A percentile compares a stretch with the other conserved stretches of the same genome.
These are phyloP conservation scores for Oxytorus armatus DNA, from an alignment of 2,888 invertebrate genomes.

Conservation along the genomic window DNA sequence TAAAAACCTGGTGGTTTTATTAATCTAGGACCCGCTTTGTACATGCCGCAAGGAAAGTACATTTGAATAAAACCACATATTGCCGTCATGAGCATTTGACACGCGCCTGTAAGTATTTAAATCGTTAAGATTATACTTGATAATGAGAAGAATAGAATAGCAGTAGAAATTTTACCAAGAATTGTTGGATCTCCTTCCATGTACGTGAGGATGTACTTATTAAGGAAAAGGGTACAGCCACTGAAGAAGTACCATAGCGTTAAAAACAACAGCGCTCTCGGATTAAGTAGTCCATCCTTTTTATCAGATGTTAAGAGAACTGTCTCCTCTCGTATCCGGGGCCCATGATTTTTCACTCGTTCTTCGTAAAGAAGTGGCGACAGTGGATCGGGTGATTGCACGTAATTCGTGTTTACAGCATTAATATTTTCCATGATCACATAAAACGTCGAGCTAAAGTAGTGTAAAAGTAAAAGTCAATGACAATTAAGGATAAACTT, in stretches of 20 bases:
- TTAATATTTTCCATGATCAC: slow-evolving; percentile 63
- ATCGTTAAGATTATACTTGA: slow-evolving; percentile 3
- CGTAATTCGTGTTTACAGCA: slow-evolving; percentile 70
- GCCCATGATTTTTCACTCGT: slow-evolving; percentile 73
- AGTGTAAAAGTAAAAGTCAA: too few species aligned
- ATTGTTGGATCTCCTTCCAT: slow-evolving; percentile 90
- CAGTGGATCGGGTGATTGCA: slow-evolving; percentile 76
- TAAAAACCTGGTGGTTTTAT: slow-evolving; percentile 89
- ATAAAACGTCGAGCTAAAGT: too few species aligned
- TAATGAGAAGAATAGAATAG: neutral
- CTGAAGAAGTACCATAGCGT: slow-evolving; percentile 92
- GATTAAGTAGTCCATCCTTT: slow-evolving; percentile 86
- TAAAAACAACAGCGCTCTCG: slow-evolving; percentile 87
- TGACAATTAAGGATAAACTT: too few species aligned
- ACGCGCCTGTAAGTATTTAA: slow-evolving; percentile 86
- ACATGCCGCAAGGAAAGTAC: slow-evolving; percentile 91
- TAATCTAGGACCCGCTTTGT: slow-evolving; percentile 86
- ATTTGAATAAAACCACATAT: slow-evolving; percentile 91
- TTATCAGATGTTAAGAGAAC: slow-evolving; percentile 75
- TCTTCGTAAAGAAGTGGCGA: slow-evolving; percentile 73
- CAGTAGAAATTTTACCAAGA: slow-evolving; percentile 86
- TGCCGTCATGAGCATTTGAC: slow-evolving; percentile 91
- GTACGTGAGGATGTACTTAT: slow-evolving; percentile 91
- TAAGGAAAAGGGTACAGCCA: slow-evolving; percentile 91
- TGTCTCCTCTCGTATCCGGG: slow-evolving; percentile 74